These are phyloP conservation scores for Syngnathus floridae DNA, from an alignment of 2,113 vertebrate species.

Conservation along the genomic window DNA sequence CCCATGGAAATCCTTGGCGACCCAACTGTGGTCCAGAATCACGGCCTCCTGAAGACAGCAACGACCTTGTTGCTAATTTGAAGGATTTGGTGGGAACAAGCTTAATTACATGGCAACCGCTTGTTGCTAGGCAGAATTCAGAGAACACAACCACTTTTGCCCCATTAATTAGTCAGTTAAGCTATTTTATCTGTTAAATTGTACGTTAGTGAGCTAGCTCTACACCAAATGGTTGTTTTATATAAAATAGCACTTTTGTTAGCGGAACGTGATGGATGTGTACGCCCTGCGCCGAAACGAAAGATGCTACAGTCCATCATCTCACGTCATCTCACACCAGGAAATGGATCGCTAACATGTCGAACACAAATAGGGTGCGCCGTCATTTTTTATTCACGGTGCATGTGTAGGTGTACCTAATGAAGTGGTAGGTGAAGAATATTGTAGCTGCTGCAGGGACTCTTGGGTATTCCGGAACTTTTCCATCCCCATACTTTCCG, in stretches of 20 bases:
- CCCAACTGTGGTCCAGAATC: not conserved
- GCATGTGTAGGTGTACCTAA: not conserved
- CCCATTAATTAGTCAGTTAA: not conserved
- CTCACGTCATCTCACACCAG: not conserved
- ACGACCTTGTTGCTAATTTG: not conserved
- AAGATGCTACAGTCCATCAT: not conserved
- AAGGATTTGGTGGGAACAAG: not conserved
- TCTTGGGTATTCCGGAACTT: not conserved
- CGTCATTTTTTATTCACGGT: not conserved
- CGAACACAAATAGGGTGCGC: not conserved
- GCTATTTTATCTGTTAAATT: not conserved
- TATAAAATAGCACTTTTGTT: not conserved
- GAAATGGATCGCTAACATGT: not conserved
- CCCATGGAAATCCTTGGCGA: not conserved
- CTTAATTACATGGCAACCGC: not conserved
- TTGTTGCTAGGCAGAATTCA: not conserved
- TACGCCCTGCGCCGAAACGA: not conserved
- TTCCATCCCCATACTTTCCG: slow-evolving; percentile 1
- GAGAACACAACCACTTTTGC: not conserved
- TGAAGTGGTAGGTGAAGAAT: not conserved
- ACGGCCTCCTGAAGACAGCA: slow-evolving; percentile 5
- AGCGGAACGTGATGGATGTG: not conserved
- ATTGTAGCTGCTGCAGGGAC: not conserved
- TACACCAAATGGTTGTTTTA: not conserved
- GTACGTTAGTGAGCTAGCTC: not conserved